phyloP scores from a whole-genome alignment of 2,113 vertebrate species.

The Tachysurus vachellii region DNA sequence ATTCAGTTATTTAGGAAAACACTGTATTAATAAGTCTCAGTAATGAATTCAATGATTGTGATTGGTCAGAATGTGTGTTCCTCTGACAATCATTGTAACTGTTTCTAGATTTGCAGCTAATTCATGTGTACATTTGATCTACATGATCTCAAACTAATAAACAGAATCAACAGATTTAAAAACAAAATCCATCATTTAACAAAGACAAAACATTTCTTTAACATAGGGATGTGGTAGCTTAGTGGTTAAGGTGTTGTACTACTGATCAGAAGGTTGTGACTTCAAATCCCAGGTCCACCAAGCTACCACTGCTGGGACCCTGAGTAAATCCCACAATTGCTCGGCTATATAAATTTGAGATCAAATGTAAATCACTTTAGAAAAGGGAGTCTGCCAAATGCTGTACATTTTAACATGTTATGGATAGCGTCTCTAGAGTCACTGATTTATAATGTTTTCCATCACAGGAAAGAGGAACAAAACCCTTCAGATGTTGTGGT shows the following conservation, averaged over 20 bases:
- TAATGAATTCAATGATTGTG: background rate
- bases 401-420: background rate
- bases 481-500: background rate
- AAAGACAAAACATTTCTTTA: background rate
- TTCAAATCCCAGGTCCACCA: too few species aligned
- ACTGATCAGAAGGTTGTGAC: too few species aligned
- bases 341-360: too few species aligned
- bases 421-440: background rate
- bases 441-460: background rate
- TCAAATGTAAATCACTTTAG: too few species aligned
- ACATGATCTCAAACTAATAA: background rate
- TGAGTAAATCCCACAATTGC: too few species aligned
- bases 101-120: background rate
- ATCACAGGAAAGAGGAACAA: background rate
- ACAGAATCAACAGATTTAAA: background rate
- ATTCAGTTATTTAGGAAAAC: background rate
- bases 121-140: background rate
- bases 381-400: too few species aligned
- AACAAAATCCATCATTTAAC: background rate
- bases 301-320: too few species aligned
- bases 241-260: background rate
- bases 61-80: background rate
- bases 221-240: background rate
- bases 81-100: background rate
- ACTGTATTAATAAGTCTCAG: background rate